Evolutionary conservation across 2,888 invertebrate species (phyloP).

Genomic region (Rotaria socialis): DNA sequence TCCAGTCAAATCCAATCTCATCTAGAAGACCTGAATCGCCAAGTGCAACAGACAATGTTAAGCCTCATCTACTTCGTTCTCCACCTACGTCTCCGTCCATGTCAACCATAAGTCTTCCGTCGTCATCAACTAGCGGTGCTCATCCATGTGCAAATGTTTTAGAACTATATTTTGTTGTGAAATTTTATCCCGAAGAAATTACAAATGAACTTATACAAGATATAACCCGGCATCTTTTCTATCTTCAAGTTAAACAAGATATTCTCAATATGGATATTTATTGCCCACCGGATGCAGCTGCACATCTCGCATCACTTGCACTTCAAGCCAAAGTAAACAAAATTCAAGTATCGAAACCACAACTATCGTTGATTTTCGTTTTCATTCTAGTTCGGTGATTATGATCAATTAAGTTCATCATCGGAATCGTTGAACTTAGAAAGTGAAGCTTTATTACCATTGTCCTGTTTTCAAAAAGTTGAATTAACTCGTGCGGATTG

Average conservation of each 20-base stretch:
- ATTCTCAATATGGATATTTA: constrained; percentile 97
- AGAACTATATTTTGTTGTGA: constrained; percentile 89
- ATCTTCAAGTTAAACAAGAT: constrained; percentile 77
- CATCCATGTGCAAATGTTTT: constrained; percentile 56
- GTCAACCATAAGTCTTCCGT: background rate
- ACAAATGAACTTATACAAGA: constrained; percentile 95
- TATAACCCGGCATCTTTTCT: constrained; percentile 93
- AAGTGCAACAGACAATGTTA: background rate
- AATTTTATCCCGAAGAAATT: constrained; percentile 95
- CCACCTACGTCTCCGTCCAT: background rate
- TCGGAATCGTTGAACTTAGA: background rate
- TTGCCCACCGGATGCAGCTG: constrained; percentile 95
- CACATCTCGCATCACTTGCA: constrained; percentile 89
- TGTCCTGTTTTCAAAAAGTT: constrained; percentile 20
- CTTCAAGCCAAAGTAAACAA: constrained; percentile 76
- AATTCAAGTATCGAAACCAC: no score
- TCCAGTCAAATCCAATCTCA: background rate
- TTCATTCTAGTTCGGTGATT: constrained; percentile 77
- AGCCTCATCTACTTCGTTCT: constrained; percentile 9
- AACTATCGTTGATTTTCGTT: background rate
- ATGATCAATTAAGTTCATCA: constrained; percentile 78
- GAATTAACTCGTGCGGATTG: constrained; percentile 12
- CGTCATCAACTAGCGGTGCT: background rate
- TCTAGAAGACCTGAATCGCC: background rate
- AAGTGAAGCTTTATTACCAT: constrained; percentile 28